Evolutionary conservation across 2,113 vertebrate species (phyloP).

Genomic region (Prunella himalayana): DNA sequence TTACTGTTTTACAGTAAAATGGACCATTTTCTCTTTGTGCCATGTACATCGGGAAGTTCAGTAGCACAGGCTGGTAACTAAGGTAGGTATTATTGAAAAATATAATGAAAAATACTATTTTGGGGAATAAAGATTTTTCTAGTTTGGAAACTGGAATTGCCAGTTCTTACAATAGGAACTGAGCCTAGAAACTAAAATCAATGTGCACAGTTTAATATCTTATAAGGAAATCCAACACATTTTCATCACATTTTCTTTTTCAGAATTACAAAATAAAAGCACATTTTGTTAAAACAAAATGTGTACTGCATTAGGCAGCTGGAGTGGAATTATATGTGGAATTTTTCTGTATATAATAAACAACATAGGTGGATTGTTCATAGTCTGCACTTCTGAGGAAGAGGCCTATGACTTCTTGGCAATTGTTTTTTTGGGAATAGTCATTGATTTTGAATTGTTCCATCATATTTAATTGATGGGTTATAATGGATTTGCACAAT

Average conservation of each 20-base stretch:
- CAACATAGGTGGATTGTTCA: neutral
- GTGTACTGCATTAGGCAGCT: constrained; percentile 9
- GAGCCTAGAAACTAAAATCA: neutral
- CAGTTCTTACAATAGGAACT: neutral
- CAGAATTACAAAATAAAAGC: neutral
- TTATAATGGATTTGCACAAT: neutral
- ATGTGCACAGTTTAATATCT: neutral
- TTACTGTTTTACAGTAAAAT: neutral
- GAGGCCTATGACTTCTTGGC: neutral
- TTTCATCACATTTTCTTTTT: neutral
- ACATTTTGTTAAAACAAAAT: neutral
- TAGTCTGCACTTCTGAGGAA: neutral
- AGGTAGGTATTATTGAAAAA: neutral
- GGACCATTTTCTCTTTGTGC: neutral
- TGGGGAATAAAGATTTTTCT: neutral
- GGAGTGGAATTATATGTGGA: constrained; percentile 32
- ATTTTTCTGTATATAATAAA: constrained; percentile 29
- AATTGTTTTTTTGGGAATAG: neutral
- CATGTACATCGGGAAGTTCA: neutral
- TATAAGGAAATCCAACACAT: neutral
- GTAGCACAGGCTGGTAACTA: neutral
- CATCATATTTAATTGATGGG: neutral
- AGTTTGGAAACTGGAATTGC: neutral
- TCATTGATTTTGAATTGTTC: neutral
- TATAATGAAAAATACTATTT: neutral